Base-by-base conservation (phyloP, 2,113 vertebrate genomes). In the Gorilla gorilla region DNA sequence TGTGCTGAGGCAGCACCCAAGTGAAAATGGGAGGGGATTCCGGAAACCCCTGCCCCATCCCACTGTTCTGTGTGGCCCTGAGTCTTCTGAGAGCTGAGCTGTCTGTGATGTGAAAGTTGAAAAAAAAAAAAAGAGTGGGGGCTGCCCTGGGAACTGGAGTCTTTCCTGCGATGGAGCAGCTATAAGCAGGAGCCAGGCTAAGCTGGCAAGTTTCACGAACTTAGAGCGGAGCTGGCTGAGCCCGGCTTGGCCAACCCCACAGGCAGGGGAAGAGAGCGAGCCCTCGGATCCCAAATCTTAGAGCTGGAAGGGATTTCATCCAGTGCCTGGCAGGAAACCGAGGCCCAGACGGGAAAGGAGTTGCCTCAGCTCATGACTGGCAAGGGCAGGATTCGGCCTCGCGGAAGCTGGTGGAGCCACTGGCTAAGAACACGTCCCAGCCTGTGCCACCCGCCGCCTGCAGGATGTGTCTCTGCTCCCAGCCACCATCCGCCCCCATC, bases 341-440 rank as follows among this genome's bases (percentile, higher is more conserved):
- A 25, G 86, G 83, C 43, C 90, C n/a, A 2, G 73, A 40, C 32
- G 8, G 89, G 76, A 20, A 76, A 86, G 59, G 66, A 43, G 72
- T 11, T n/a, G 23, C 75, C 85, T 72, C 40, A 5, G n/a, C n/a
- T 50, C 14, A 27, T n/a, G 50, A 0, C 43, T 0, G 8, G 50
- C 78, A 32, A 68, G 43, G 57, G 22, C 70, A 18, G 79, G 50
- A 48, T 20, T 48, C 35, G 8, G 73, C 70, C 61, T 52, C 76
- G 20, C 0, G 0, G 78, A 40, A 87, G 68, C 83, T 25, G 35
- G n/a, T 2, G 17, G 61, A 59, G 17, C 50, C 61, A 2, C 27
- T 8, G 22, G 11, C 20, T 48, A 30, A 57, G 45, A 81, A 0
- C 35, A 0, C 0, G 2, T 18, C 72, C 45, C 17, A 0, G 48